A percentile compares a stretch with the other conserved stretches of the same genome.
Conservation (phyloP, 2,888 invertebrate species). For the Orthosia incerta region DNA sequence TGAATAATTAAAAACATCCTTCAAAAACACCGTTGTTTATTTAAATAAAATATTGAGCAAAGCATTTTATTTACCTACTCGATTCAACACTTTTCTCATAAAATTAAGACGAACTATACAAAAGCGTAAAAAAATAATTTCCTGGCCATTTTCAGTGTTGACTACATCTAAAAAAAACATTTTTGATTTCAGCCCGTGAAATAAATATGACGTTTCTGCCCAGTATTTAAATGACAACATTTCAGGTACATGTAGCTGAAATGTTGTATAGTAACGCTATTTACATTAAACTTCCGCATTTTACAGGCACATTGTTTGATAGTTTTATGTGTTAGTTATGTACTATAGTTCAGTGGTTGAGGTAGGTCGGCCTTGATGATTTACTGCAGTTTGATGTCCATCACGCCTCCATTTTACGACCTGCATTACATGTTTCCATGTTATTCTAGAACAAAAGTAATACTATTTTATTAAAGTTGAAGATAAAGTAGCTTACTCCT, state of each 20-base stretch:
- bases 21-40: no score
- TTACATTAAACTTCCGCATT: constrained; percentile 35
- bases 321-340: constrained; percentile 13
- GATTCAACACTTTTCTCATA: no score
- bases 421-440: constrained; percentile 10
- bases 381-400: constrained; percentile 43
- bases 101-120: no score
- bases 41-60: no score
- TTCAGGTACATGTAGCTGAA: constrained; percentile 31
- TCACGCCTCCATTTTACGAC: constrained; percentile 27
- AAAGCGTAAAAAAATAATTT: no score
- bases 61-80: no score
- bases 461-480: background rate
- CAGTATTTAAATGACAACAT: constrained; percentile 15
- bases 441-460: constrained; percentile 27
- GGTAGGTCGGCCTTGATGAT: constrained; percentile 49
- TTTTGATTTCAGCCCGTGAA: constrained; percentile 1
- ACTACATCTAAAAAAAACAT: background rate
- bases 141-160: no score
- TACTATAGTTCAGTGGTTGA: constrained; percentile 35
- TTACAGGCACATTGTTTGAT: constrained; percentile 37
- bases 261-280: constrained; percentile 24
- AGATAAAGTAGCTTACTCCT: no score
- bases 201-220: constrained; percentile 8
- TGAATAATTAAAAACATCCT: no score